These are phyloP conservation scores for Lacerta agilis DNA, from an alignment of 2,797 vertebrate species.

Conservation along the genomic window DNA sequence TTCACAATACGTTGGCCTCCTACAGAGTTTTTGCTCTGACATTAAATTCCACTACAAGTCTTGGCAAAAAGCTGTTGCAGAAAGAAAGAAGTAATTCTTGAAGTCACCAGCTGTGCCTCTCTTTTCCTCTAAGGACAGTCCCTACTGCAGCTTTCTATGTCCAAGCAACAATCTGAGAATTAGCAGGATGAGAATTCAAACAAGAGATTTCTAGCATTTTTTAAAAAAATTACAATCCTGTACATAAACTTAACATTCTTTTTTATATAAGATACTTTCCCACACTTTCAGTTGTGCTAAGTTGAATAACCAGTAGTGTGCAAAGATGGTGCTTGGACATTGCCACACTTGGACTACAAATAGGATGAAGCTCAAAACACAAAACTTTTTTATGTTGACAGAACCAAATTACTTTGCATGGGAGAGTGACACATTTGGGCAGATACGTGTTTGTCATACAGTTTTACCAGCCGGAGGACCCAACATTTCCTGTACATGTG, in stretches of 20 bases:
- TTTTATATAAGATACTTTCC: neutral
- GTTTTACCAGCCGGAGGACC: slow-evolving; percentile 85
- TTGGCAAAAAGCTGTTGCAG: no score
- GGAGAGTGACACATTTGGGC: slow-evolving; percentile 79
- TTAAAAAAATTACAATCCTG: neutral
- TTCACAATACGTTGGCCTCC: neutral
- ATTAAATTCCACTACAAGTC: no score
- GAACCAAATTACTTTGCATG: slow-evolving; percentile 84
- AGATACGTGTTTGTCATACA: slow-evolving; percentile 85
- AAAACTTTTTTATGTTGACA: slow-evolving; percentile 65
- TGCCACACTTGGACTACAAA: slow-evolving; percentile 14
- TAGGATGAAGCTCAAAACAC: slow-evolving; percentile 10
- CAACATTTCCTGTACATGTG: slow-evolving; percentile 82
- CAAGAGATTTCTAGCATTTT: neutral
- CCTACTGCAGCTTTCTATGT: neutral
- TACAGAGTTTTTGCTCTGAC: neutral
- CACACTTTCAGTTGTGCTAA: neutral
- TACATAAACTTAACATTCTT: neutral
- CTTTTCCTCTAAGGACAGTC: neutral
- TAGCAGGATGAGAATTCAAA: neutral
- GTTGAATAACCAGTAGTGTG: neutral
- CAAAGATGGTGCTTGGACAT: neutral
- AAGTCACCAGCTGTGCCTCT: neutral
- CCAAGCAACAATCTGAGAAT: neutral
- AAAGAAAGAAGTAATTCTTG: neutral